phyloP scores from a whole-genome alignment of 2,888 invertebrate genomes.

The Eristalinus aeneus region DNA sequence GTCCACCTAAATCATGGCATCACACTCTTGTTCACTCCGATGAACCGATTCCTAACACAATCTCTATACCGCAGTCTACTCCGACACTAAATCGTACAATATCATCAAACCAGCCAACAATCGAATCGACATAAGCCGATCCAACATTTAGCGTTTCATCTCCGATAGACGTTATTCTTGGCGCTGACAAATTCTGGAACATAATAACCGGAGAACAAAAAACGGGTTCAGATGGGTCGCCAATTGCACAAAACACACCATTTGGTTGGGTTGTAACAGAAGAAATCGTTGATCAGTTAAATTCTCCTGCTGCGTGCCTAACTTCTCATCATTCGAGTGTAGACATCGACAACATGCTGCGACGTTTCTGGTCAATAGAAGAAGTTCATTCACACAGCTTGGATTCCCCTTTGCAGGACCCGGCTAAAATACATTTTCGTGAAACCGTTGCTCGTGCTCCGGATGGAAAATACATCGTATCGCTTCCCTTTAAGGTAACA shows the following conservation, averaged over 20 bases:
- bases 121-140: too few species aligned
- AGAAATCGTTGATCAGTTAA: too few species aligned
- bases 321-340: too few species aligned
- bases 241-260: not conserved
- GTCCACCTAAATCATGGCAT: too few species aligned
- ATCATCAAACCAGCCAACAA: too few species aligned
- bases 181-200: not conserved
- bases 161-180: slow-evolving; percentile 10
- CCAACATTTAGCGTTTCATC: not conserved
- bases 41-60: too few species aligned
- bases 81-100: too few species aligned
- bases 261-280: slow-evolving; percentile 2
- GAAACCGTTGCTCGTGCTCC: slow-evolving; percentile 7
- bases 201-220: not conserved
- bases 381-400: slow-evolving; percentile 47
- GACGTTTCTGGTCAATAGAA: slow-evolving; percentile 48
- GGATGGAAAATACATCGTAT: slow-evolving; percentile 39
- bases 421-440: too few species aligned
- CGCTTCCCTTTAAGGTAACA: slow-evolving; percentile 19
- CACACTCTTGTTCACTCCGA: too few species aligned
- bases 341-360: slow-evolving; percentile 13
- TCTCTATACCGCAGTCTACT: too few species aligned
- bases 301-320: too few species aligned
- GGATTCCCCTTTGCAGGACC: slow-evolving; percentile 32
- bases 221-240: not conserved